A percentile compares a stretch with the other conserved stretches of the same genome.
Evolutionary conservation across 2,888 invertebrate species (phyloP).

Genomic region (Andrena fulva): DNA sequence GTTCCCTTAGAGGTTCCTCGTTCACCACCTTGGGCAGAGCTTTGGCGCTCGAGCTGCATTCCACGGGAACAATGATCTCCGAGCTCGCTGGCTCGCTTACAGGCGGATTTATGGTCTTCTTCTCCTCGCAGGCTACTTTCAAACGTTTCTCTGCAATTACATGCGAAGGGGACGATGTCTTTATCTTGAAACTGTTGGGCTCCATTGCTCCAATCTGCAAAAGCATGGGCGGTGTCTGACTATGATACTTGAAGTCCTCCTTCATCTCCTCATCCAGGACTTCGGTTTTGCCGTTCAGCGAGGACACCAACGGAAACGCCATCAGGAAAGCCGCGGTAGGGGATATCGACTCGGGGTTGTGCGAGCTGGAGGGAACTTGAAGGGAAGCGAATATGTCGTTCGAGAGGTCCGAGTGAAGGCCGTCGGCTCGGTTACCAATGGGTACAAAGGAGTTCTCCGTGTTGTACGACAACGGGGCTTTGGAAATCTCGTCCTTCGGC

Average conservation of each 20-base stretch:
- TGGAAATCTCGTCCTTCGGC: slow-evolving; percentile 74
- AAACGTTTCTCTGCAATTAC: slow-evolving; percentile 60
- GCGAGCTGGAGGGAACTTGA: slow-evolving; percentile 86
- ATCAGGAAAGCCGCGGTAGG: slow-evolving; percentile 92
- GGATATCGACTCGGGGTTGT: slow-evolving; percentile 88
- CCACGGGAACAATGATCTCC: slow-evolving; percentile 53
- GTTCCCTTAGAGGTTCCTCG: slow-evolving; percentile 79
- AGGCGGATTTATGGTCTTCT: slow-evolving; percentile 43
- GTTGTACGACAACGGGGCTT: slow-evolving; percentile 77
- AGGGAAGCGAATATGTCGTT: slow-evolving; percentile 88
- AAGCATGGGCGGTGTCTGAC: slow-evolving; percentile 84
- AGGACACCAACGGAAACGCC: slow-evolving; percentile 91
- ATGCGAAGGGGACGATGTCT: slow-evolving; percentile 64
- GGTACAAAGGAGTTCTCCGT: slow-evolving; percentile 81
- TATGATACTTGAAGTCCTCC: slow-evolving; percentile 83
- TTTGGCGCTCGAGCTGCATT: slow-evolving; percentile 68
- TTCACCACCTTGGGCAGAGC: slow-evolving; percentile 79
- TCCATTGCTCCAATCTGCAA: slow-evolving; percentile 83
- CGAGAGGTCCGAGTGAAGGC: slow-evolving; percentile 86
- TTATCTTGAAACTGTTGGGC: slow-evolving; percentile 83
- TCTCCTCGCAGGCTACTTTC: slow-evolving; percentile 53
- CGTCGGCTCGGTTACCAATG: slow-evolving; percentile 78
- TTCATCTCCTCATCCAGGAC: slow-evolving; percentile 86
- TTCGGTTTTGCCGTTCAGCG: slow-evolving; percentile 86
- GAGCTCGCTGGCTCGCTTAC: slow-evolving; percentile 44